phyloP scores from a whole-genome alignment of 2,113 vertebrate genomes.

The Balaeniceps rex region DNA sequence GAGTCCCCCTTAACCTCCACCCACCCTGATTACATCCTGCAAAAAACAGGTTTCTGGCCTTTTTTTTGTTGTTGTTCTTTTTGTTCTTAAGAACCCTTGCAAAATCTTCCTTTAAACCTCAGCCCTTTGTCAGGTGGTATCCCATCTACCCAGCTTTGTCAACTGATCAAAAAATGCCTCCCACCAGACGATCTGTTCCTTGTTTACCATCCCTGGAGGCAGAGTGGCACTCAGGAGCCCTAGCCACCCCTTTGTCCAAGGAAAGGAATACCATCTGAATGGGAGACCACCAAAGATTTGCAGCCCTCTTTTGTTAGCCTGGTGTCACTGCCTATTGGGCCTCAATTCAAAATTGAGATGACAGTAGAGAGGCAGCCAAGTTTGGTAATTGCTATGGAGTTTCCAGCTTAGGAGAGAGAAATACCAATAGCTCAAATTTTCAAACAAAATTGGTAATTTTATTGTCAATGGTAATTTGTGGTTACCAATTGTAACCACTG shows the following conservation, averaged over 20 bases:
- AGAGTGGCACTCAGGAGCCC: slow-evolving; percentile 37
- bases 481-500: background rate
- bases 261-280: slow-evolving; percentile 53
- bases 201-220: slow-evolving; percentile 41
- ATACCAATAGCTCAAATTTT: background rate
- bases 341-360: slow-evolving; percentile 23
- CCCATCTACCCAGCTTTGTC: slow-evolving; percentile 50
- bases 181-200: background rate
- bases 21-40: slow-evolving; percentile 4
- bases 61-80: background rate
- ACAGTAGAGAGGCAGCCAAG: background rate
- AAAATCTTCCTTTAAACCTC: slow-evolving; percentile 41
- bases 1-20: background rate
- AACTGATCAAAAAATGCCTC: slow-evolving; percentile 41
- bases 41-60: background rate
- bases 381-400: background rate
- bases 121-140: slow-evolving; percentile 54
- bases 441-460: background rate
- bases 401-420: background rate
- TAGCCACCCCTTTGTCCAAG: slow-evolving; percentile 42
- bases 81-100: background rate
- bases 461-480: background rate
- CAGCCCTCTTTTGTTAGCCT: slow-evolving; percentile 40
- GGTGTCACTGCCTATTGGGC: slow-evolving; percentile 37
- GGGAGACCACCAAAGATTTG: slow-evolving; percentile 63